Evolutionary conservation across 2,888 invertebrate species (phyloP).

Genomic region (Synanthedon tipuliformis): DNA sequence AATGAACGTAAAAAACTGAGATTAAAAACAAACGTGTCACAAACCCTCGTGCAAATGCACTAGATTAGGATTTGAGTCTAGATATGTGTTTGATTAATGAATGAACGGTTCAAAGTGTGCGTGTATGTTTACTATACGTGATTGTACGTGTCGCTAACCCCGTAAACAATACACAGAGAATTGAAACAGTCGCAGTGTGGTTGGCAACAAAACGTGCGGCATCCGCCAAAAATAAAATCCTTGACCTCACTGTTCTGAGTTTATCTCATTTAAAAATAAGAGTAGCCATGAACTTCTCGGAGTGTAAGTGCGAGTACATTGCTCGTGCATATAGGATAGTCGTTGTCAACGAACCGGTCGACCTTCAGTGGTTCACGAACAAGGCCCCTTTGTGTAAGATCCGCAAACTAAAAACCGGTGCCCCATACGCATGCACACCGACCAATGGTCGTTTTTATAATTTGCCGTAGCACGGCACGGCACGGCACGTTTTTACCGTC

Average conservation of each 20-base stretch:
- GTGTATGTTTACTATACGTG: conserved; percentile 28
- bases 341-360: conserved; percentile 29
- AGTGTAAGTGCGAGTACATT: conserved; percentile 40
- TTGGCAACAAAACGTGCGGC: conserved; percentile 40
- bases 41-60: too few relatives aligned
- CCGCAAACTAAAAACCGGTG: neutral
- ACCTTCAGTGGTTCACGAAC: conserved; percentile 65
- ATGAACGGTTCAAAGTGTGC: neutral
- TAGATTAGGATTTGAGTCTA: too few relatives aligned
- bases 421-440: neutral
- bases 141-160: neutral
- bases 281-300: conserved; percentile 60
- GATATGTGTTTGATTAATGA: neutral
- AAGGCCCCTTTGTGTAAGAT: conserved; percentile 48
- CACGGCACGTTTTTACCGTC: too few relatives aligned
- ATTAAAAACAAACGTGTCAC: too few relatives aligned
- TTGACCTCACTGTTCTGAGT: conserved; percentile 56
- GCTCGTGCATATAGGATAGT: conserved; percentile 17
- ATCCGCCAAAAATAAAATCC: conserved; percentile 61
- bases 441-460: too few relatives aligned
- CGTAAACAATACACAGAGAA: conserved; percentile 14
- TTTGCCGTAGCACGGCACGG: too few relatives aligned
- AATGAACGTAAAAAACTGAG: too few relatives aligned
- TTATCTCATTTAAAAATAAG: conserved; percentile 58
- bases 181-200: conserved; percentile 28